Evolutionary conservation across 2,113 vertebrate genomes (phyloP).

Genomic region (Megaceryle maxima): DNA sequence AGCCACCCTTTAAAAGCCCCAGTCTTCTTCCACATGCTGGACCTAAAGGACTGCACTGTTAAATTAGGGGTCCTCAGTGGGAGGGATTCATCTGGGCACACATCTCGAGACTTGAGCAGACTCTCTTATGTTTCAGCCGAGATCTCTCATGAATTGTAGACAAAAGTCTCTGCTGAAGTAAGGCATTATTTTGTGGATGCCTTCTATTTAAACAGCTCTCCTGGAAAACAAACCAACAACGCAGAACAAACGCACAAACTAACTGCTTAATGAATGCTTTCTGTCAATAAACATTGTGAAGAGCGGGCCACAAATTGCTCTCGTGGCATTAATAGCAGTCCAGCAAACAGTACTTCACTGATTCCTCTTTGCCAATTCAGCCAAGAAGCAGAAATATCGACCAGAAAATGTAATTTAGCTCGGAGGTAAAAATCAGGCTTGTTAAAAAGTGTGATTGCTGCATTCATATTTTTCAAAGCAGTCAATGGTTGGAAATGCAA

Average conservation of each 20-base stretch:
- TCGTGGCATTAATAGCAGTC: not conserved
- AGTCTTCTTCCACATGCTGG: fast-evolving
- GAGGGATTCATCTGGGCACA: not conserved
- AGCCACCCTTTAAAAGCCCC: not conserved
- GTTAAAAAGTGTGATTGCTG: conserved; percentile 1
- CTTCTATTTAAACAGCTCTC: not conserved
- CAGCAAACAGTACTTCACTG: not conserved
- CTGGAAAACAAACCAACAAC: not conserved
- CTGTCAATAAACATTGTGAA: not conserved
- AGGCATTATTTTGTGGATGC: not conserved
- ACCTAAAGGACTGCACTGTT: not conserved
- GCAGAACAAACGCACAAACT: not conserved
- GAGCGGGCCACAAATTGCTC: not conserved
- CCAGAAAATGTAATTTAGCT: not conserved
- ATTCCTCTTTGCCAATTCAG: not conserved
- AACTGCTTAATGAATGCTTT: not conserved
- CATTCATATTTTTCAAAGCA: not conserved
- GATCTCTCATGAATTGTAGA: not conserved
- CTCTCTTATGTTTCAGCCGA: not conserved
- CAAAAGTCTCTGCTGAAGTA: not conserved
- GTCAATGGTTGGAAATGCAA: not conserved
- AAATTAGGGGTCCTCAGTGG: not conserved
- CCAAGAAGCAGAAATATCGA: not conserved
- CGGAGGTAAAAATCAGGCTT: not conserved
- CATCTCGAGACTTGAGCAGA: not conserved